Conservation (phyloP, 2,113 vertebrate genomes). For the Pseudopodoces humilis region DNA sequence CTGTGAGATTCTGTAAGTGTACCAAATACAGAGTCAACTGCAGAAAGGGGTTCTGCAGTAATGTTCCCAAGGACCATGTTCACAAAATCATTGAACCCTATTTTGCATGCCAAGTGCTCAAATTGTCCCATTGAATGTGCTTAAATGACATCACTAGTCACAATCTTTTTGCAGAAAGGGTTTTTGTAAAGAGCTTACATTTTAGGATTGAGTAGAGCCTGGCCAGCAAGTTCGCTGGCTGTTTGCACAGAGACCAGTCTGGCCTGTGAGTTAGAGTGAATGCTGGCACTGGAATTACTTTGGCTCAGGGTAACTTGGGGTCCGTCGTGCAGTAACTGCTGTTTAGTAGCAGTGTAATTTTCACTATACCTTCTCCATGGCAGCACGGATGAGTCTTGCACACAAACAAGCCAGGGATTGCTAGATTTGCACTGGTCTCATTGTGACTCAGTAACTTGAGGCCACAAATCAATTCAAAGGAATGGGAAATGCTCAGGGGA, state of each 20-base stretch:
- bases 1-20: not conserved
- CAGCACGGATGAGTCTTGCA: rapidly evolving
- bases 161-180: not conserved
- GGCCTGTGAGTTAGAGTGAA: not conserved
- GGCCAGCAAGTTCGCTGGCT: not conserved
- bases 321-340: not conserved
- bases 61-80: not conserved
- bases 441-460: not conserved
- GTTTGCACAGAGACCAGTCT: not conserved
- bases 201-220: not conserved
- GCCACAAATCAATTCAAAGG: not conserved
- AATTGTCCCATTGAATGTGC: not conserved
- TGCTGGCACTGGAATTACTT: not conserved
- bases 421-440: not conserved
- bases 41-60: not conserved
- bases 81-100: not conserved
- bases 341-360: not conserved
- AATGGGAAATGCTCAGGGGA: not conserved
- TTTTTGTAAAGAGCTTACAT: not conserved
- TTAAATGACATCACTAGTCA: not conserved
- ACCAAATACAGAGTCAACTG: not conserved
- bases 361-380: not conserved
- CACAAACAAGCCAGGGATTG: not conserved
- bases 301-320: not conserved
- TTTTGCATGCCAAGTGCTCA: not conserved